These are phyloP conservation scores for Drosophila kikkawai DNA, from an alignment of 1,140 invertebrate genomes.

Conservation along the genomic window DNA sequence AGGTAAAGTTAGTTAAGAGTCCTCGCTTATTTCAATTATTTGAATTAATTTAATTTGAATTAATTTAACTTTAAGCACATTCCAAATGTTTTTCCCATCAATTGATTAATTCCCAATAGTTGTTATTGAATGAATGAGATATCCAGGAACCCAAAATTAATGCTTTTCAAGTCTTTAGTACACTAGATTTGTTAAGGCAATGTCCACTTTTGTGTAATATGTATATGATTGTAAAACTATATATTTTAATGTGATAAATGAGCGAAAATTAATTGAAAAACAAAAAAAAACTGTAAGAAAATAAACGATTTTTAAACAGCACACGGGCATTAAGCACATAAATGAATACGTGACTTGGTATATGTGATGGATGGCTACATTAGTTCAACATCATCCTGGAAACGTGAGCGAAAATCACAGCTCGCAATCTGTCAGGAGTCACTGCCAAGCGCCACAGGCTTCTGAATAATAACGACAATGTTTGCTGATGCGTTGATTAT, in stretches of 20 bases:
- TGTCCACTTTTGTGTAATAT: conserved; percentile 68
- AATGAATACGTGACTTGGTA: neutral
- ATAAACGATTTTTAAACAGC: conserved; percentile 76
- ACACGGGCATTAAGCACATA: conserved; percentile 17
- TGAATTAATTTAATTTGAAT: too few species aligned
- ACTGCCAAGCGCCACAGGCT: conserved; percentile 53
- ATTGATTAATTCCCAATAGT: conserved; percentile 1
- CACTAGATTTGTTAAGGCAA: conserved; percentile 61
- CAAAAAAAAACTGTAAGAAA: conserved; percentile 67
- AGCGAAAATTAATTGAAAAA: conserved; percentile 54
- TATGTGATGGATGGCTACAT: conserved; percentile 54
- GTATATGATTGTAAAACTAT: conserved; percentile 66
- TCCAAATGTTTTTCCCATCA: neutral
- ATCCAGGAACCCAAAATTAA: conserved; percentile 2
- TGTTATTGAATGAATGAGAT: neutral
- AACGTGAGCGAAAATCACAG: conserved; percentile 14
- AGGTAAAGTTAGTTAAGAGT: neutral
- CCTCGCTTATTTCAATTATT: neutral
- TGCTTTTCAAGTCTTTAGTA: conserved; percentile 52
- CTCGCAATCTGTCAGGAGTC: conserved; percentile 69
- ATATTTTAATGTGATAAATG: conserved; percentile 80
- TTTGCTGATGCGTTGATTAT: conserved; percentile 85
- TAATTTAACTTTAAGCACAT: neutral
- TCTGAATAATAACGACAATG: conserved; percentile 82
- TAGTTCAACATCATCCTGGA: conserved; percentile 32